These are phyloP conservation scores for Channa maculata DNA, from an alignment of 2,113 vertebrate species.

Conservation along the genomic window DNA sequence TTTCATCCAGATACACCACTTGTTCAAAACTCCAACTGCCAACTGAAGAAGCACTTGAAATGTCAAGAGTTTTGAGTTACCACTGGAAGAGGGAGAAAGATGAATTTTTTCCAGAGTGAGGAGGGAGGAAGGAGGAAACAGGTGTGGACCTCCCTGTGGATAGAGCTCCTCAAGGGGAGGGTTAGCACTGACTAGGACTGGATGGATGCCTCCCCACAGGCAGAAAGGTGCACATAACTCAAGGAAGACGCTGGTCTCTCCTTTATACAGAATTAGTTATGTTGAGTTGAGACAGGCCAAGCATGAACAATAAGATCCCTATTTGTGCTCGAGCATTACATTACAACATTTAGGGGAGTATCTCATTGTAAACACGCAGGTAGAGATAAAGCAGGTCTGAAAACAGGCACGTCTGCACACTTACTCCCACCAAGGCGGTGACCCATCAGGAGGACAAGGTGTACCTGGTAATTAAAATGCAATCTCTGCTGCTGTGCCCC, in stretches of 20 bases:
- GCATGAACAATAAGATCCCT: constrained; percentile 67
- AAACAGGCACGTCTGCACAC: constrained; percentile 52
- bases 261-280: constrained; percentile 64
- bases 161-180: constrained; percentile 70
- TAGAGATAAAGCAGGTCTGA: constrained; percentile 50
- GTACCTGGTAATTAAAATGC: constrained; percentile 86
- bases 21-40: constrained; percentile 53
- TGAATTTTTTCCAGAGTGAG: constrained; percentile 58
- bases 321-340: constrained; percentile 7
- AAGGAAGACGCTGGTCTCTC: constrained; percentile 57
- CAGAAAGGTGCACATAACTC: constrained; percentile 77
- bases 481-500: constrained; percentile 82
- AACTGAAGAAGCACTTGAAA: constrained; percentile 75
- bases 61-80: constrained; percentile 79
- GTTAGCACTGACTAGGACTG: constrained; percentile 71
- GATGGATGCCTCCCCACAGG: constrained; percentile 77
- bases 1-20: constrained; percentile 60
- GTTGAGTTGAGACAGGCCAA: constrained; percentile 60
- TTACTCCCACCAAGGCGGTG: constrained; percentile 70
- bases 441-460: constrained; percentile 81
- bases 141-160: constrained; percentile 79
- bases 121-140: constrained; percentile 55
- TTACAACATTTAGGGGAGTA: constrained; percentile 43
- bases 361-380: constrained; percentile 62
- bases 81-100: constrained; percentile 61